Evolutionary conservation across 2,113 vertebrate genomes (phyloP).

Genomic region (Mus pahari): DNA sequence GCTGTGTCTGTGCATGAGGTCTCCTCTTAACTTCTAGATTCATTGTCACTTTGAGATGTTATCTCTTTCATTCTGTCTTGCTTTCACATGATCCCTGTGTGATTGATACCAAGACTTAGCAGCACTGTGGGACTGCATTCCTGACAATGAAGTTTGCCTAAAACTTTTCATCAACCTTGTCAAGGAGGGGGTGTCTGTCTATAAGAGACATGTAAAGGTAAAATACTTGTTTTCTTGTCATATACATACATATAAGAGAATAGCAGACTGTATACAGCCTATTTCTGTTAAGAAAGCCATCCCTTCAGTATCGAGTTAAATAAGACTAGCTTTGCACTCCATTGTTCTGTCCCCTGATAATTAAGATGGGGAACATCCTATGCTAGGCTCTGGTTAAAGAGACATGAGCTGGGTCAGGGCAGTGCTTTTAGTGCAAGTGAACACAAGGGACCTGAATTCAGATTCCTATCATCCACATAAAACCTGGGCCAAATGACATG

Average conservation of each 20-base stretch:
- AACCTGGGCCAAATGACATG: neutral
- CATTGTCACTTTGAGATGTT: neutral
- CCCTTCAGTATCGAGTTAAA: neutral
- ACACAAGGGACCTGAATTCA: no score
- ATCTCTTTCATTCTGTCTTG: neutral
- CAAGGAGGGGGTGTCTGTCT: neutral
- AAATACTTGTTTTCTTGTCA: neutral
- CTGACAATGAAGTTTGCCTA: neutral
- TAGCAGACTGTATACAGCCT: neutral
- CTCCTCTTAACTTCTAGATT: neutral
- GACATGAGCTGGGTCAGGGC: no score
- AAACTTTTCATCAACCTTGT: neutral
- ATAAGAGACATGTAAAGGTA: neutral
- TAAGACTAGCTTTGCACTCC: neutral
- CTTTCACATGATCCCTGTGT: neutral
- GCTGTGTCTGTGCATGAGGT: neutral
- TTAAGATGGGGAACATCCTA: no score
- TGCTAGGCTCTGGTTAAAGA: neutral
- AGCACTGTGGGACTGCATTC: neutral
- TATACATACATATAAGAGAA: neutral
- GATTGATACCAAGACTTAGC: neutral
- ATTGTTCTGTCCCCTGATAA: neutral
- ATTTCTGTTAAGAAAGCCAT: neutral
- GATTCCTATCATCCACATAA: neutral
- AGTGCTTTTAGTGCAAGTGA: neutral